Conservation (phyloP, 1,140 invertebrate species). For the Musca domestica region DNA sequence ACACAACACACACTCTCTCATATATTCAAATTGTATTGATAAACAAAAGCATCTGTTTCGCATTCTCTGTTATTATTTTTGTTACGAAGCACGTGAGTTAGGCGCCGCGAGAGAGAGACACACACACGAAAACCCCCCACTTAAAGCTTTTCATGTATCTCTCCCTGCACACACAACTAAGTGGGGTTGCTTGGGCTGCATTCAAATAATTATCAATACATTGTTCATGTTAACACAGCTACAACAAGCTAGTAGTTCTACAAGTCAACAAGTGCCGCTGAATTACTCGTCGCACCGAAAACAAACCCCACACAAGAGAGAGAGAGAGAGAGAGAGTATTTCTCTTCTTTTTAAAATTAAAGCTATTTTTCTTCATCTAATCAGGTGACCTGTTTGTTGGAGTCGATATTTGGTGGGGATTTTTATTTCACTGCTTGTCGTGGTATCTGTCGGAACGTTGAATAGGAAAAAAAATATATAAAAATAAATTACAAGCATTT, state of each 20-base stretch:
- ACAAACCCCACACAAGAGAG: no score
- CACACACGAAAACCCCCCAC: background rate
- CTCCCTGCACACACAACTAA: background rate
- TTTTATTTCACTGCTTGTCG: background rate
- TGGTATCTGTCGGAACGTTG: no score
- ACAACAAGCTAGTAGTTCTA: no score
- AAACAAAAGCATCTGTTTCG: no score
- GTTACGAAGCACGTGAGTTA: slow-evolving; percentile 10
- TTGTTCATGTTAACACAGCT: no score
- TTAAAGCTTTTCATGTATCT: background rate
- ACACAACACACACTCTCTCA: no score
- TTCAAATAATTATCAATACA: no score
- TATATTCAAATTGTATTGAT: no score
- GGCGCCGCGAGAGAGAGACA: background rate
- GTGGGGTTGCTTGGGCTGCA: no score
- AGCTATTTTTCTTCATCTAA: slow-evolving; percentile 17
- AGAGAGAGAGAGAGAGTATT: background rate
- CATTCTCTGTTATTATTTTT: slow-evolving; percentile 11
- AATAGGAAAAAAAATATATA: background rate
- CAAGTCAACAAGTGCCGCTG: no score
- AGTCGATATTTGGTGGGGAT: background rate
- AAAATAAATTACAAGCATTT: slow-evolving; percentile 15
- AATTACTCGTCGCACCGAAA: no score
- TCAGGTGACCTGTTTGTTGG: slow-evolving; percentile 41
- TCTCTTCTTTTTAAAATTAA: background rate